These are phyloP conservation scores for Drosophila longiperda DNA, from an alignment of 2,888 invertebrate species.

Conservation along the genomic window DNA sequence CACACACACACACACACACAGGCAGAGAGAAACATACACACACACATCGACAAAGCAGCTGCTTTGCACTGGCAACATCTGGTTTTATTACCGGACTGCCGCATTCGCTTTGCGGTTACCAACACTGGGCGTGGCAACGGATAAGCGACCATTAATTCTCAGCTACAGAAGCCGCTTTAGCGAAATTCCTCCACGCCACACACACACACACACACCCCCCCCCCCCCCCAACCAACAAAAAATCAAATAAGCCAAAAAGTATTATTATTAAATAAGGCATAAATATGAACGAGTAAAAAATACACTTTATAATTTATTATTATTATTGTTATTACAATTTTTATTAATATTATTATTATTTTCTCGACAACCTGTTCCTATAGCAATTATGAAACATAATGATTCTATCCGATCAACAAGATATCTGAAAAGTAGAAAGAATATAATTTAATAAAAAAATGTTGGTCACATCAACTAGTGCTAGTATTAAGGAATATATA, in stretches of 20 bases:
- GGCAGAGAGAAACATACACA: fast-evolving
- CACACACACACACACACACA: background rate
- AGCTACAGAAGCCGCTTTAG: constrained; percentile 3
- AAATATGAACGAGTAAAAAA: background rate
- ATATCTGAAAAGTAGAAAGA: background rate
- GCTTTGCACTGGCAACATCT: constrained; percentile 49
- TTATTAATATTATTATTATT: background rate
- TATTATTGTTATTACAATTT: background rate
- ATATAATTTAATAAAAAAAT: background rate
- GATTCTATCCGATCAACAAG: background rate
- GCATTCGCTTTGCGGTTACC: constrained; percentile 34
- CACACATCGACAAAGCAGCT: constrained; percentile 2
- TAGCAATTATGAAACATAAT: background rate
- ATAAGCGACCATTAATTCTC: constrained; percentile 20
- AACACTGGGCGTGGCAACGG: constrained; percentile 34
- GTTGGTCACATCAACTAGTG: no score
- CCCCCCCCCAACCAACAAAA: background rate
- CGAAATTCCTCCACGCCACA: background rate
- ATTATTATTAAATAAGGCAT: background rate
- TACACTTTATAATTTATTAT: background rate
- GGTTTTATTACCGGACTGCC: constrained; percentile 39
- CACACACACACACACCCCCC: no score
- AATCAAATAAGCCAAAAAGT: background rate
- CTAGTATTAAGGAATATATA: no score
- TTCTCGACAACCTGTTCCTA: background rate